These are phyloP conservation scores for Aurelia coerulea DNA, from an alignment of 30 jellyfish, hydroid and myxozoan species.

Conservation along the genomic window DNA sequence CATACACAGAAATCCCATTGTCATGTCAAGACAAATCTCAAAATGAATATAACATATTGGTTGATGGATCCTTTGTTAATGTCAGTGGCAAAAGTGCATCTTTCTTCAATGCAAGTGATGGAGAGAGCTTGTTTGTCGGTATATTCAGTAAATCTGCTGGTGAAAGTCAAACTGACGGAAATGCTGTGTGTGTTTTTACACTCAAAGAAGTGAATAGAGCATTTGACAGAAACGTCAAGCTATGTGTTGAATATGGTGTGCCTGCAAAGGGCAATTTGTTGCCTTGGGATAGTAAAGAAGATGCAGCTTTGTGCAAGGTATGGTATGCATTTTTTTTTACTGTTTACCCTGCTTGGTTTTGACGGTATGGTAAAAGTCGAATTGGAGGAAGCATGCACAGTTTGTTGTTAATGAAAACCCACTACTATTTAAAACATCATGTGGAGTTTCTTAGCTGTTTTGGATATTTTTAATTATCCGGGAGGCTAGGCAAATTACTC, in stretches of 20 bases:
- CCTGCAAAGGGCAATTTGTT: constrained; percentile 48
- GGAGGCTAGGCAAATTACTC: too few species aligned
- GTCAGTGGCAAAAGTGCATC: constrained; percentile 56
- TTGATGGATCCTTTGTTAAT: constrained; percentile 47
- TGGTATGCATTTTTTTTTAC: too few species aligned
- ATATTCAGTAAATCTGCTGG: constrained; percentile 57
- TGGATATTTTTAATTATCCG: too few species aligned
- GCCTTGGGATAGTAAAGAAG: too few species aligned
- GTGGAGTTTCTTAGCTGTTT: too few species aligned
- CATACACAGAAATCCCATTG: constrained; percentile 57
- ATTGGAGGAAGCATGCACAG: too few species aligned
- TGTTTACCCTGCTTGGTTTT: too few species aligned
- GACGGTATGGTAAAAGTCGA: too few species aligned
- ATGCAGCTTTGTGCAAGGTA: too few species aligned
- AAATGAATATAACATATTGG: constrained; percentile 28
- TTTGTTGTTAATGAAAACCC: too few species aligned
- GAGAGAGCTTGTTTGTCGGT: constrained; percentile 45
- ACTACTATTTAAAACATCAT: too few species aligned
- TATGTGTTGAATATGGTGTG: constrained; percentile 24
- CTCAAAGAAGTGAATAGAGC: constrained; percentile 29
- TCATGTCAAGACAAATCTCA: constrained; percentile 38
- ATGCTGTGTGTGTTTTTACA: constrained; percentile 38
- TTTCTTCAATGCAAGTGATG: constrained; percentile 53
- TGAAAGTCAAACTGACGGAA: constrained; percentile 32
- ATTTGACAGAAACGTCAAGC: constrained; percentile 14